Base-by-base conservation (phyloP, 2,113 vertebrate species). In the Helogale parvula region DNA sequence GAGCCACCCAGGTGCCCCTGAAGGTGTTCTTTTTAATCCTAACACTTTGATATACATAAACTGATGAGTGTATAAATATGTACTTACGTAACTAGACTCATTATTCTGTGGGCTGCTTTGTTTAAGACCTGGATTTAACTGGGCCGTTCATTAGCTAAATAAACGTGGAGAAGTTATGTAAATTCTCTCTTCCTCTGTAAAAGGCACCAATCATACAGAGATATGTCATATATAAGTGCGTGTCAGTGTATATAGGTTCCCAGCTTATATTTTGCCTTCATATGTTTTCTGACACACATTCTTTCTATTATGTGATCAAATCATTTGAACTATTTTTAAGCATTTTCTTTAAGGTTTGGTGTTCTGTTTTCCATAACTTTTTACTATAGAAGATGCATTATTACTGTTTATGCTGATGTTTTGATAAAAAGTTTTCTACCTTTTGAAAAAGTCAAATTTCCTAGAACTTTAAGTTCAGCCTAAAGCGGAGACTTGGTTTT, bases 261-360 rank as follows among this genome's bases (percentile, higher is more conserved):
- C 25, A 90, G 19, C 52, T 96, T 86, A 19, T 79, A 17, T 69
- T 84, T 79, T 88, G 71, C 3, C 33, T 97, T 94, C 79, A 3
- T 14, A 57, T 15, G 7, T 71, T 47, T 77, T 68, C 71, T 35
- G 1, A 27, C 1, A 63, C 66, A 7, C 17, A 83, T 93, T 87
- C 4, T 80, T 88, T 45, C n/a, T 52, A 89, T 84, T 33, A 52
- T 60, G 14, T 71, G 4, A 6, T 77, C 35, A 71, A 81, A 86
- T 52, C 47, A 94, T 14, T 57, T 69, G 50, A 90, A 76, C 13
- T 72, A 83, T 79, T 86, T 97, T 93, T 47, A 77, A 63, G 33
- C 31, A 11, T 71, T 80, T 94, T 63, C 41, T 95, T 72, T 86
- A 86, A 82, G 27, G 5, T 93, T 76, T 93, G 8, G 6, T 52